phyloP scores from a whole-genome alignment of 1,140 invertebrate genomes.

The Drosophila ercepeae region DNA sequence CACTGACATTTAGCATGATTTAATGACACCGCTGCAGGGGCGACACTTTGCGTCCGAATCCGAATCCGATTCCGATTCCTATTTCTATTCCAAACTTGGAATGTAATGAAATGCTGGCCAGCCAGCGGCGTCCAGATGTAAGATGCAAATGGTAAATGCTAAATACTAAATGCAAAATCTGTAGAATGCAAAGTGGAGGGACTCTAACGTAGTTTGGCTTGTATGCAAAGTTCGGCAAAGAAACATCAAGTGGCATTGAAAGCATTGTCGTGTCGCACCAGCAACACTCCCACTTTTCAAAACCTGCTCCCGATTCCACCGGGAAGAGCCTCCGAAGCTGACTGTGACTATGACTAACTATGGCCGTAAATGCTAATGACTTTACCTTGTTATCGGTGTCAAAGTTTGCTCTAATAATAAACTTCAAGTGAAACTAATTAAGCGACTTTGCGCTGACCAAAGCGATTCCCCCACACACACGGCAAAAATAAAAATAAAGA shows the following conservation, averaged over 20 bases:
- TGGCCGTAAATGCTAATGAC: slow-evolving; percentile 69
- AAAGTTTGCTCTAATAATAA: slow-evolving; percentile 78
- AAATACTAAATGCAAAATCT: slow-evolving; percentile 25
- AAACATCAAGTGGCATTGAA: slow-evolving; percentile 47
- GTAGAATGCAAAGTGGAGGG: slow-evolving; percentile 15
- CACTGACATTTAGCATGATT: slow-evolving; percentile 81
- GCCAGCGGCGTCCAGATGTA: slow-evolving; percentile 50
- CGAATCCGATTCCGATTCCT: neutral
- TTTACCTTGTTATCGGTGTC: slow-evolving; percentile 80
- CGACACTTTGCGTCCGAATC: slow-evolving; percentile 14
- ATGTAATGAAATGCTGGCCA: slow-evolving; percentile 52
- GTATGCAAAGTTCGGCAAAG: slow-evolving; percentile 46
- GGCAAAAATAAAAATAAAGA: slow-evolving; percentile 5
- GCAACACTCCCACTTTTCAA: slow-evolving; percentile 9
- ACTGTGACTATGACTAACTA: slow-evolving; percentile 26
- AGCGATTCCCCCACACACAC: slow-evolving; percentile 30
- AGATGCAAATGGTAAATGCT: slow-evolving; percentile 66
- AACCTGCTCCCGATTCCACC: neutral
- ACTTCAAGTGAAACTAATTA: slow-evolving; percentile 77
- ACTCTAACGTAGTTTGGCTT: slow-evolving; percentile 69
- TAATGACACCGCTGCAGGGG: slow-evolving; percentile 70
- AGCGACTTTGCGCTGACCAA: slow-evolving; percentile 63
- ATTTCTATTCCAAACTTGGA: slow-evolving; percentile 13
- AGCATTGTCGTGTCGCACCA: slow-evolving; percentile 64
- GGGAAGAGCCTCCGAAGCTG: slow-evolving; percentile 13